Evolutionary conservation across 2,797 vertebrate genomes (phyloP).

Genomic region (Pantherophis vulpinus): DNA sequence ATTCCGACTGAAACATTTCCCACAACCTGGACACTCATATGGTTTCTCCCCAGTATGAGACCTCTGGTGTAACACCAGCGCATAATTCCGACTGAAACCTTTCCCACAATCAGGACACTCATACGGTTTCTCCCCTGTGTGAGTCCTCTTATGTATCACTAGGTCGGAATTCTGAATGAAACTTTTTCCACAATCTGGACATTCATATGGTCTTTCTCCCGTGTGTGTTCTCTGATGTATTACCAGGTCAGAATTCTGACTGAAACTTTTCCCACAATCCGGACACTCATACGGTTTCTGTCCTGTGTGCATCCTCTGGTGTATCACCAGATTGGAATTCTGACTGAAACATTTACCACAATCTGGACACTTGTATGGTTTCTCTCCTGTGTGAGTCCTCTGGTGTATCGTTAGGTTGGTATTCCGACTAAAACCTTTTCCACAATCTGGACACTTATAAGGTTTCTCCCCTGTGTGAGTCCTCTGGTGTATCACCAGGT

Average conservation of each 20-base stretch:
- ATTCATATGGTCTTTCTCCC: not conserved
- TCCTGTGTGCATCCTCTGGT: not conserved
- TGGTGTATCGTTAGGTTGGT: not conserved
- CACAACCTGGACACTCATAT: not conserved
- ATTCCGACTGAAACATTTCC: not conserved
- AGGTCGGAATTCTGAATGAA: not conserved
- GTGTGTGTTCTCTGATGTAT: not conserved
- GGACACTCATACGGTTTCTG: not conserved
- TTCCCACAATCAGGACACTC: not conserved
- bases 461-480: not conserved
- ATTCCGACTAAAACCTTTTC: not conserved
- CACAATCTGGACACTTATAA: not conserved
- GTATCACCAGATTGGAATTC: not conserved
- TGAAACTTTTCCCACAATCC: not conserved
- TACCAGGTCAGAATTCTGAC: not conserved
- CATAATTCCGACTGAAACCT: not conserved
- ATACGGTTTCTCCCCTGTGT: not conserved
- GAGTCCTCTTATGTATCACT: not conserved
- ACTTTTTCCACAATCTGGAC: not conserved
- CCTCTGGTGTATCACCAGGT: not conserved
- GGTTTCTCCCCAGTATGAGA: not conserved
- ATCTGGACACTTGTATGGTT: not conserved
- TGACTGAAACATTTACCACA: not conserved
- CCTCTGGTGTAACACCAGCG: not conserved
- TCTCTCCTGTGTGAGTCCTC: not conserved